Evolutionary conservation across 2,113 vertebrate species (phyloP).

Genomic region (Syrmaticus mikado): DNA sequence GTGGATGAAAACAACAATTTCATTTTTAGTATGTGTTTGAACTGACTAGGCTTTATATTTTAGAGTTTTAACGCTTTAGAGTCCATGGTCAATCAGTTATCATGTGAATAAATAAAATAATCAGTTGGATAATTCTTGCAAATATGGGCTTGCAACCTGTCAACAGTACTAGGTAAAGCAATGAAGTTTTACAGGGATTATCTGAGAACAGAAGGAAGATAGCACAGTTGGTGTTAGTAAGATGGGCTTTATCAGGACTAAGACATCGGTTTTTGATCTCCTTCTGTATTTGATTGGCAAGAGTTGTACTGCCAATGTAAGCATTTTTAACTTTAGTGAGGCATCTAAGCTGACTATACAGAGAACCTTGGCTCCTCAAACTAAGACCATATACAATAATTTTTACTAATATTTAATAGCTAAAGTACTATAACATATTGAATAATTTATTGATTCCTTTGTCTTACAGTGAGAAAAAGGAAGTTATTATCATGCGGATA

Average conservation of each 20-base stretch:
- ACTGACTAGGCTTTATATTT: background rate
- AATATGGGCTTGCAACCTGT: background rate
- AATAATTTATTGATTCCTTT: background rate
- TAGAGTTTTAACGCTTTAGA: background rate
- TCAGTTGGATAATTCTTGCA: background rate
- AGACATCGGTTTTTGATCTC: background rate
- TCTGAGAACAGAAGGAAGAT: background rate
- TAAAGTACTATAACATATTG: background rate
- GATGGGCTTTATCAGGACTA: background rate
- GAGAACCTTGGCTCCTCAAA: background rate
- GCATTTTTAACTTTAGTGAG: background rate
- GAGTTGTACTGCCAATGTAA: background rate
- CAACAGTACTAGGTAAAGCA: background rate
- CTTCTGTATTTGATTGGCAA: background rate
- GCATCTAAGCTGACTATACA: background rate
- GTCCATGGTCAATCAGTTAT: background rate
- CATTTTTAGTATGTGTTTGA: background rate
- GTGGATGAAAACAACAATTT: background rate
- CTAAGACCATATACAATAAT: background rate
- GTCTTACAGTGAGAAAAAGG: background rate
- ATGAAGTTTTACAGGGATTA: background rate
- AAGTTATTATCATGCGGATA: background rate
- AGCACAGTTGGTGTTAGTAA: background rate
- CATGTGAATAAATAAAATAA: background rate
- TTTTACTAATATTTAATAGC: background rate